Conservation (phyloP, 1,140 invertebrate species). For the Ruditapes philippinarum region DNA sequence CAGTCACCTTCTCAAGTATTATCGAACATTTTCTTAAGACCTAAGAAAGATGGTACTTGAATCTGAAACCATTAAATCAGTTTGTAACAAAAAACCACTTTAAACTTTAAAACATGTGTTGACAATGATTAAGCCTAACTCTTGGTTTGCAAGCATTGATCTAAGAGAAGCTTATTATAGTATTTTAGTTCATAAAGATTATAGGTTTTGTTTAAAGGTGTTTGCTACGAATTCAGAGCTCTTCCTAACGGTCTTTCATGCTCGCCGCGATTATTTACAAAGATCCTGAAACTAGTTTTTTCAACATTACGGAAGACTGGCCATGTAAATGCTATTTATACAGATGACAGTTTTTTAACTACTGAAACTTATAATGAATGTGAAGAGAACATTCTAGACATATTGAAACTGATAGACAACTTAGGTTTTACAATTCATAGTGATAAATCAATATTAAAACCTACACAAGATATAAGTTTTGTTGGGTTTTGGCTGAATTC, state of each 20-base stretch:
- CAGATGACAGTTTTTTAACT: conserved; percentile 64
- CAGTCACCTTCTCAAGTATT: not conserved
- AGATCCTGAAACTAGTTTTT: conserved; percentile 68
- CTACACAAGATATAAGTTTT: not conserved
- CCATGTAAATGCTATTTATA: conserved; percentile 40
- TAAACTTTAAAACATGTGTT: not conserved
- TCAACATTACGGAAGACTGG: conserved; percentile 22
- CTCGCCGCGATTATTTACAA: conserved; percentile 66
- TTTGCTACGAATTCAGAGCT: conserved; percentile 69
- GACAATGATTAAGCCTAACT: not conserved
- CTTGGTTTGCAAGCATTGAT: conserved; percentile 45
- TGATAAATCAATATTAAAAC: conserved; percentile 14
- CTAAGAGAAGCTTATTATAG: conserved; percentile 69
- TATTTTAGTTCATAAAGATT: conserved; percentile 52
- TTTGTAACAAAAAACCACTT: not conserved
- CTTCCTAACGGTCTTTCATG: conserved; percentile 60
- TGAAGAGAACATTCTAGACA: conserved; percentile 40
- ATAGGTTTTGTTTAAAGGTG: conserved; percentile 54
- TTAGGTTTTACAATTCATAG: conserved; percentile 53
- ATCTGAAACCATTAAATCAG: not conserved
- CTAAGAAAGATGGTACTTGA: not conserved
- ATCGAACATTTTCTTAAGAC: not conserved
- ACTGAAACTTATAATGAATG: conserved; percentile 50
- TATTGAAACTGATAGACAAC: not conserved
- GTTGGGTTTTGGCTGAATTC: not conserved